Evolutionary conservation across 2,797 vertebrate genomes (phyloP).

Genomic region (Enteromius fasciolatus): DNA sequence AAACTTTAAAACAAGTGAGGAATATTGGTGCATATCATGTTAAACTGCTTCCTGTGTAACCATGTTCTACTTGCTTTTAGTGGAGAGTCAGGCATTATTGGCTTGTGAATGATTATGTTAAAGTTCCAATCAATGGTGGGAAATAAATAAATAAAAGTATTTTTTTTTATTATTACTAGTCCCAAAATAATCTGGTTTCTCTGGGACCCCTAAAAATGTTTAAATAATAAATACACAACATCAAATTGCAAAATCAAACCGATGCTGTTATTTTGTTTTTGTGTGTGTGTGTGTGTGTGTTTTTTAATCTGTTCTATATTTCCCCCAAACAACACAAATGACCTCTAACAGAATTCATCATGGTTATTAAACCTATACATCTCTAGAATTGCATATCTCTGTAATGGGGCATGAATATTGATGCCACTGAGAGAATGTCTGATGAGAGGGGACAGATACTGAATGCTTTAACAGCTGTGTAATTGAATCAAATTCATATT

Average conservation of each 20-base stretch:
- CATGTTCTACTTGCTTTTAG: background rate
- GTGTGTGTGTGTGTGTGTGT: background rate
- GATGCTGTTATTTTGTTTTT: background rate
- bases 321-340: constrained; percentile 48
- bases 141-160: background rate
- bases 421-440: constrained; percentile 50
- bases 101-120: background rate
- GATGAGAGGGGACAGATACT: constrained; percentile 42
- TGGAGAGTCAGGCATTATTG: background rate
- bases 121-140: background rate
- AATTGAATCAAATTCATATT: constrained; percentile 61
- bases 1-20: background rate
- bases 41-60: background rate
- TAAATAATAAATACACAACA: background rate
- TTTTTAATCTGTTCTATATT: constrained; percentile 13
- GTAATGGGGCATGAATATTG: constrained; percentile 61
- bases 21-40: background rate
- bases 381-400: constrained; percentile 48
- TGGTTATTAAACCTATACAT: constrained; percentile 57
- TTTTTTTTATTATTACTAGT: background rate
- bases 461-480: constrained; percentile 51
- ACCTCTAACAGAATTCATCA: constrained; percentile 52
- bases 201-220: no score
- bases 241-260: background rate
- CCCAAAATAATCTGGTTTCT: background rate